Base-by-base conservation (phyloP, 2,113 vertebrate species). In the Pithys albifrons region DNA sequence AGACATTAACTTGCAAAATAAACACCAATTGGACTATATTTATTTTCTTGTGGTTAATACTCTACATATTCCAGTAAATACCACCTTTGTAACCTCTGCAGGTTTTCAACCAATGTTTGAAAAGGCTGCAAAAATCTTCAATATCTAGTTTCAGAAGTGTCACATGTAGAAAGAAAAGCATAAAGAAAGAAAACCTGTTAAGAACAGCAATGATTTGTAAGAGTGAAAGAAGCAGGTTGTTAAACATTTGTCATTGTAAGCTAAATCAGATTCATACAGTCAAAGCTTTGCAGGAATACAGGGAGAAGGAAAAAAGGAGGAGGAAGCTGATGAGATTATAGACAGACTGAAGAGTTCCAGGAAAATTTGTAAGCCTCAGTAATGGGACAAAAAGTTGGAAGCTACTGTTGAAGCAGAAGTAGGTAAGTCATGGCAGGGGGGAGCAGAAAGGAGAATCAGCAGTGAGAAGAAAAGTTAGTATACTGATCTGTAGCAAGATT, bases 161-260 rank as follows among this genome's bases (percentile, higher is more conserved):
- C 12, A 3, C 19, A 66, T 77, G 93, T 0, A 84, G 78, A 86
- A 89, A 93, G 76, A 84, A 81, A 78, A 64, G 78, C 61, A 69
- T 65, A 91, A 93, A 93, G 59, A 81, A 96, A 88, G 79, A 76
- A 91, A 95, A 92, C n/a, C 49, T 91, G 58, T 69, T 83, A 82
- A 91, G 61, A 89, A 90, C 43, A 33, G 59, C 52, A 69, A 39
- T 4, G 11, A 85, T 83, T 74, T 90, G 67, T 70, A 77, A 83
- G 49, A 59, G 62, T 83, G 54, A 83, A 96, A 91, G 81, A 73
- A 91, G 55, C n/a, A 91, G 66, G 35, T 80, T 89, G 85, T 90
- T 83, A 96, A 95, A 95, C 71, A 80, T 83, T 79, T 71, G 55
- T 74, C 67, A 80, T 35, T 74, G 71, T 62, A 69, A 90, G 52